These are phyloP conservation scores for Microctenopoma steveboyesi DNA, from an alignment of 2,797 vertebrate genomes.

Conservation along the genomic window DNA sequence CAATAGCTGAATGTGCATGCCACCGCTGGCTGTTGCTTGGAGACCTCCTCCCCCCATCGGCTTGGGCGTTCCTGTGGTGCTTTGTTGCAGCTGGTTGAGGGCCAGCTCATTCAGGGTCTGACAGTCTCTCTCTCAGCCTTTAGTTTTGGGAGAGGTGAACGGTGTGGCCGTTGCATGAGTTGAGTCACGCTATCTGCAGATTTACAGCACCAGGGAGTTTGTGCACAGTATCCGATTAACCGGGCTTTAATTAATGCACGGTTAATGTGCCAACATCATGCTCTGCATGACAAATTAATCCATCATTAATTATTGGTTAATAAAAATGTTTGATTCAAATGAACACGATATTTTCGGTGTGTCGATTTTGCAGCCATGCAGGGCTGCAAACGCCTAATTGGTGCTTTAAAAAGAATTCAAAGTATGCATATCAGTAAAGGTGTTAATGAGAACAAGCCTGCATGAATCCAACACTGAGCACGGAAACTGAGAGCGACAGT, in stretches of 20 bases:
- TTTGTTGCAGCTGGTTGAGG: constrained; percentile 65
- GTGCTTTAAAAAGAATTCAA: constrained; percentile 22
- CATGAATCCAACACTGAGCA: constrained; percentile 22
- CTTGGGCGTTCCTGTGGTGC: constrained; percentile 53
- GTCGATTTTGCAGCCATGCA: neutral
- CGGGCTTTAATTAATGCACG: constrained; percentile 20
- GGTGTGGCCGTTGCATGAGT: neutral
- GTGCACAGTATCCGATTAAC: constrained; percentile 11
- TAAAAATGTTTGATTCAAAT: constrained; percentile 9
- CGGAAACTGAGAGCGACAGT: constrained; percentile 14
- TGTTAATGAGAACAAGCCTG: constrained; percentile 15
- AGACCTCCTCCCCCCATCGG: constrained; percentile 56
- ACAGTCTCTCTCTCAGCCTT: constrained; percentile 37
- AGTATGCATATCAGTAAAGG: constrained; percentile 20
- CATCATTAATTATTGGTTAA: constrained; percentile 13
- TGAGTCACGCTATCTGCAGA: neutral
- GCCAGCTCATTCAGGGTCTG: constrained; percentile 53
- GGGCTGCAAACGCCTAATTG: neutral
- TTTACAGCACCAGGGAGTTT: neutral
- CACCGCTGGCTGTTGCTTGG: constrained; percentile 70
- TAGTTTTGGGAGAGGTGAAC: constrained; percentile 43
- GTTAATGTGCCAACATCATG: constrained; percentile 11
- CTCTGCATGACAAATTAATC: constrained; percentile 15
- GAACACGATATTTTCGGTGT: neutral
- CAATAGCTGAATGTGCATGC: constrained; percentile 73